Evolutionary conservation across 2,888 invertebrate species (phyloP), one percentile per base, ranked within the genome.

Genomic region (Sycophila texana): DNA sequence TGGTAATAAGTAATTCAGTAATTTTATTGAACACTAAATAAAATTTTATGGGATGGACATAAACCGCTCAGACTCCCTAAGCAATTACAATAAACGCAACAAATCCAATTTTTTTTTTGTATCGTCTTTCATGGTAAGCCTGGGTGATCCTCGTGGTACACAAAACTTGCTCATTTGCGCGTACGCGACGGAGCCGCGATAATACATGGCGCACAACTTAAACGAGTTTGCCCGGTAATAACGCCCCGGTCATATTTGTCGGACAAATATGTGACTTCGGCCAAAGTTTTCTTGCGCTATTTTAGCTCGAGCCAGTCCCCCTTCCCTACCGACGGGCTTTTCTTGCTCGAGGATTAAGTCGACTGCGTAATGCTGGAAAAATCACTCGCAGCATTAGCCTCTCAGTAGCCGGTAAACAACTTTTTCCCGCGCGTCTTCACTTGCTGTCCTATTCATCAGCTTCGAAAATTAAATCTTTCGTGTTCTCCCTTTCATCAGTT

Each of bases 211-310:
- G 57, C 47, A 55, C 12, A 53, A 68, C 68, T 68, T 75, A 61
- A 75, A 61, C 61, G 55, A 70, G 70, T 70, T 76, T 70, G 47
- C 66, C n/a, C 55, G 10, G 53, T 47, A 70, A 76, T 68, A 76
- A 63, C 20, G 70, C 47, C 75, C 60, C 60, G 63, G 68, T 49
- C 20, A 70, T 76, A 70, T 76, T 76, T 76, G 70, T 70, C 61
- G 63, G 47, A 58, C 70, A 76, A 76, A 70, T 76, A 76, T 76
- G 70, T 70, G 70, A 70, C 76, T 76, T 63, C 70, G 47, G 22
- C 12, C 16, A 39, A 70, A 70, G 68, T 76, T 70, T 76, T 70
- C 68, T 70, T 7, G 18, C 51, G 20, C 61, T 53, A 61, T 53
- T 68, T 75, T 39, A 67, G 51, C 67, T 12, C 47, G 57, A 70